Evolutionary conservation across 2,113 vertebrate genomes (phyloP), one percentile per base, ranked within the genome.

Genomic region (Caracal caracal): DNA sequence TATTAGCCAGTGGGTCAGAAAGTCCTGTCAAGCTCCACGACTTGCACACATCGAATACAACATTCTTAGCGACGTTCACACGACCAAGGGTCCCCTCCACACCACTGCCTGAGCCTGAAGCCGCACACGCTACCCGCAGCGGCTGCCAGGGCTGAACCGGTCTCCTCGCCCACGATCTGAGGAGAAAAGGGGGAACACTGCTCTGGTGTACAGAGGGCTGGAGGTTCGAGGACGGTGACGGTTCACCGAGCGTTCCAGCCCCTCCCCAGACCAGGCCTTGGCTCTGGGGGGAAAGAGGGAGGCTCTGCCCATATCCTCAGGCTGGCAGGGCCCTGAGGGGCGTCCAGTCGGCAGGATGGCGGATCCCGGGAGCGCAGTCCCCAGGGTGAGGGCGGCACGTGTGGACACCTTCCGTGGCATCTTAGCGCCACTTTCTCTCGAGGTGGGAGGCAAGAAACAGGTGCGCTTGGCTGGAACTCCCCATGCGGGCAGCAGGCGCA

Each of bases 61-160:
- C 16, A 2, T 22, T 30, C 20, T 85, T 81, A 37, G 7, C 4
- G 22, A 22, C 11, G 17, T 30, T 20, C 15, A 0, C 4, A 9
- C 53, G 0, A 10, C 28, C 78, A 15, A 19, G 49, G n/a, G 53
- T 65, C 19, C 10, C 53, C 68, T 20, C 80, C 56, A 24, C 26
- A 8, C 26, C 9, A 1, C 10, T 17, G 5, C 24, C 33, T 15
- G 24, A 20, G 22, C 40, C 85, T 26, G 19, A 28, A 47, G 47
- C 53, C 1, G 0, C 43, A 6, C 47, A 2, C 11, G 3, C 28
- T 6, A 22, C 37, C 17, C 0, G 0, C 76, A 15, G 76, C 53
- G 73, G 75, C 56, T 3, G 28, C 56, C 79, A 24, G 59, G n/a
- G 20, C 47, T 7, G 1, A 24, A 3, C 6, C 2, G 10, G 68